These are phyloP conservation scores for Pantelozetes paolii DNA, from an alignment of 2,888 invertebrate species.

Conservation along the genomic window DNA sequence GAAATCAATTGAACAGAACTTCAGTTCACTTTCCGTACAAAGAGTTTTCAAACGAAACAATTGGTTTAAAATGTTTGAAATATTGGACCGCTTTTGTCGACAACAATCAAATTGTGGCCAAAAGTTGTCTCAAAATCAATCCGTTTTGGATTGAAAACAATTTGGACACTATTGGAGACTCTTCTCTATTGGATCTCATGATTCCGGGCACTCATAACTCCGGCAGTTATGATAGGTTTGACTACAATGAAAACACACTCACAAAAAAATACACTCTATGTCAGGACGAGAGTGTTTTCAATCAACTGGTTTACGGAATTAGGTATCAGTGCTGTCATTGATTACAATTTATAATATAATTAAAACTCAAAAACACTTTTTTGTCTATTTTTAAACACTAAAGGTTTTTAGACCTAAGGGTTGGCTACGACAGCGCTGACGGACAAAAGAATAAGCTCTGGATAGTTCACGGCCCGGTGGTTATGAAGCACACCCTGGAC, in stretches of 20 bases:
- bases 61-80: conserved; percentile 29
- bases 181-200: conserved; percentile 43
- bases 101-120: conserved; percentile 22
- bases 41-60: background rate
- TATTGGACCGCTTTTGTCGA: conserved; percentile 39
- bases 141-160: conserved; percentile 47
- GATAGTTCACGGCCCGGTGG: conserved; percentile 49
- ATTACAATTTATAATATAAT: background rate
- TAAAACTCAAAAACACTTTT: background rate
- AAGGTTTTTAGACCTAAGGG: conserved; percentile 46
- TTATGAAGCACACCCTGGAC: conserved; percentile 45
- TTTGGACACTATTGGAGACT: conserved; percentile 37
- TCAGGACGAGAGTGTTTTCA: conserved; percentile 75
- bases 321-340: conserved; percentile 53
- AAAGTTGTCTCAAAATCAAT: conserved; percentile 42
- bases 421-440: conserved; percentile 41
- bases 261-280: conserved; percentile 52
- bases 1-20: background rate
- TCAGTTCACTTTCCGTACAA: conserved; percentile 25
- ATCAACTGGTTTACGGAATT: conserved; percentile 76
- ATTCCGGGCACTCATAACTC: conserved; percentile 48
- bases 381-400: too few species aligned
- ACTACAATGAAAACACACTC: conserved; percentile 1
- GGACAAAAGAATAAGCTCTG: conserved; percentile 44
- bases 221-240: conserved; percentile 41